Evolutionary conservation across 2,888 invertebrate species (phyloP), one percentile per base, ranked within the genome.

Genomic region (Agonopterix alstromeriana): DNA sequence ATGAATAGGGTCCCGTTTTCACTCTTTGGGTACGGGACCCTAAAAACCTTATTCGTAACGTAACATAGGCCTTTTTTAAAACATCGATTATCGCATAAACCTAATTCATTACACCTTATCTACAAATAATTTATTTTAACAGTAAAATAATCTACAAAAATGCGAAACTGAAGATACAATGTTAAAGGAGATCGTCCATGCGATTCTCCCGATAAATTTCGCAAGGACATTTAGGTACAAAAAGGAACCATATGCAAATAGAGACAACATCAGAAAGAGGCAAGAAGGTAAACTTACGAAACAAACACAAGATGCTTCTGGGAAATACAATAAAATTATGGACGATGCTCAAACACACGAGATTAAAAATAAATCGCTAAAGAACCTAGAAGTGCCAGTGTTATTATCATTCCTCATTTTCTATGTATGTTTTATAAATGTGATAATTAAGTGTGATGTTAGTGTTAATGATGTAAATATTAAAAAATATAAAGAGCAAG

Each of bases 361-460:
- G 82, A 55, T 85, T 87, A 86, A 87, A 77, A 69, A 43, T 51
- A 63, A 48, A 45, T 43, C 48, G 10, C 58, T 54, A 52, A 57
- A 40, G 49, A 50, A 46, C 53, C 38, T 53, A 52, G 67, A 62
- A 57, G 53, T 72, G 56, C 65, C 82, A 57, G 54, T 62, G 48
- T 58, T 81, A 62, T 58, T 78, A 54, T 70, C 76, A 75, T 73
- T 85, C 70, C 70, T 86, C 50, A 56, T 84, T 59, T 76, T 81
- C 54, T 82, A 82, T 70, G 12, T 82, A 55, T 85, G 78, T 80
- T 65, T 84, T 72, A 61, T 81, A 64, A 85, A 87, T 84, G 84
- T 87, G 81, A 84, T 87, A 85, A 75, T 76, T 72, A 70, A 64
- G 76, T 87, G 87, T 84, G 83, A 86, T 83, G 83, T 72, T 80